These are phyloP conservation scores for Brachylomia viminalis DNA, from an alignment of 2,888 invertebrate genomes.

Conservation along the genomic window DNA sequence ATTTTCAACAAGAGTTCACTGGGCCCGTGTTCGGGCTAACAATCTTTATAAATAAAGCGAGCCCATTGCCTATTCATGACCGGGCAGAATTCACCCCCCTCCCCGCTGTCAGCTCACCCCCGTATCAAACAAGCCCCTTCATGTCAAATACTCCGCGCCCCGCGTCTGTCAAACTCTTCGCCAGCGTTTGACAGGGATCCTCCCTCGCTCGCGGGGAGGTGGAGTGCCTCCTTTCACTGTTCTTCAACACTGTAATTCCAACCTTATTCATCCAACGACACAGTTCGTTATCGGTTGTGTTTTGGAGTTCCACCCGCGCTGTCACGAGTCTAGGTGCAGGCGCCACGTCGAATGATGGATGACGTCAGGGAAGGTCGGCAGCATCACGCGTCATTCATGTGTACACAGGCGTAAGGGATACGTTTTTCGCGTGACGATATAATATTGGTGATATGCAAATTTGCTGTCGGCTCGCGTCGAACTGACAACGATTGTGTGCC, in stretches of 20 bases:
- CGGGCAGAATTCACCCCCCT: constrained; percentile 88
- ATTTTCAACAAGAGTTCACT: constrained; percentile 86
- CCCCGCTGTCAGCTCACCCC: constrained; percentile 84
- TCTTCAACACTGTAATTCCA: constrained; percentile 54
- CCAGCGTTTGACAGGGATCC: constrained; percentile 90
- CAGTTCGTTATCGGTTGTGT: constrained; percentile 65
- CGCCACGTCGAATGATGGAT: constrained; percentile 90
- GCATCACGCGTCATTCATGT: constrained; percentile 91
- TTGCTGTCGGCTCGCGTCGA: constrained; percentile 82
- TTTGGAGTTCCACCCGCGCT: constrained; percentile 76
- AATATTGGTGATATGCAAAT: constrained; percentile 91
- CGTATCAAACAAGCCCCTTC: constrained; percentile 91
- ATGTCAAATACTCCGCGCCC: constrained; percentile 91
- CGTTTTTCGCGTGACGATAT: constrained; percentile 91
- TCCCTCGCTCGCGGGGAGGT: constrained; percentile 88
- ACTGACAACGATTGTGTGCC: constrained; percentile 72
- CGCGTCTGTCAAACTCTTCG: constrained; percentile 91
- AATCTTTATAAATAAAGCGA: constrained; percentile 90
- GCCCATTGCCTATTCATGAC: constrained; percentile 91
- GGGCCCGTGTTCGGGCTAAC: constrained; percentile 84
- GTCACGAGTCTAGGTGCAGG: constrained; percentile 90
- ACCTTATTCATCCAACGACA: constrained; percentile 61
- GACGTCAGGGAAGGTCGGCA: constrained; percentile 90
- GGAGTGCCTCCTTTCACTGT: constrained; percentile 83
- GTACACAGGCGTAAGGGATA: constrained; percentile 91